A percentile compares a stretch with the other conserved stretches of the same genome.
Conservation (phyloP, 2,113 vertebrate genomes). For the Salminus brasiliensis region DNA sequence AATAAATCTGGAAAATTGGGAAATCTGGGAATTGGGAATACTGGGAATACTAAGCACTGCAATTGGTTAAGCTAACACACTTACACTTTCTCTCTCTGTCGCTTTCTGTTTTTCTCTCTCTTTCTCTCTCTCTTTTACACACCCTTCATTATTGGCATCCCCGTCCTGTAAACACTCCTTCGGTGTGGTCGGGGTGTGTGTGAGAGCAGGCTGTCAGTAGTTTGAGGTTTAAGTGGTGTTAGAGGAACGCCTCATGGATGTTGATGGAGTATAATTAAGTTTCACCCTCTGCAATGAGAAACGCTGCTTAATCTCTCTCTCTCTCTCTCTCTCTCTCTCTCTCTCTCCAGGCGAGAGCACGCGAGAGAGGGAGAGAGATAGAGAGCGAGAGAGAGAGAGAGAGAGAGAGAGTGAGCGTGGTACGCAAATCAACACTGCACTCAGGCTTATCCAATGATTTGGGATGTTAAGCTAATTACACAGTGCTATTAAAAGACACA, state of each 20-base stretch:
- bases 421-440: constrained; percentile 38
- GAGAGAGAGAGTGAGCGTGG: neutral
- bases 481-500: constrained; percentile 41
- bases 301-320: constrained; percentile 50
- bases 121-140: too few species aligned
- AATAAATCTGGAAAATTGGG: too few species aligned
- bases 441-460: constrained; percentile 46
- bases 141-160: too few species aligned
- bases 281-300: constrained; percentile 60
- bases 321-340: constrained; percentile 40
- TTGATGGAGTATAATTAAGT: constrained; percentile 72
- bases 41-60: too few species aligned
- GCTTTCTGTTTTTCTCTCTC: neutral
- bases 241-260: constrained; percentile 55
- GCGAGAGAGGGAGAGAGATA: neutral
- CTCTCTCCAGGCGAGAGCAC: constrained; percentile 34
- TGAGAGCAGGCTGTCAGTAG: constrained; percentile 15
- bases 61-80: too few species aligned
- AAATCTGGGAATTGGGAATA: too few species aligned
- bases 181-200: neutral
- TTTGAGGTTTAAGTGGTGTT: constrained; percentile 57
- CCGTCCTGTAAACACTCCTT: too few species aligned
- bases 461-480: constrained; percentile 46
- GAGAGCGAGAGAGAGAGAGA: neutral
- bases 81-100: neutral